phyloP scores from a whole-genome alignment of 2,113 vertebrate genomes.

The Porphyrio hochstetteri region DNA sequence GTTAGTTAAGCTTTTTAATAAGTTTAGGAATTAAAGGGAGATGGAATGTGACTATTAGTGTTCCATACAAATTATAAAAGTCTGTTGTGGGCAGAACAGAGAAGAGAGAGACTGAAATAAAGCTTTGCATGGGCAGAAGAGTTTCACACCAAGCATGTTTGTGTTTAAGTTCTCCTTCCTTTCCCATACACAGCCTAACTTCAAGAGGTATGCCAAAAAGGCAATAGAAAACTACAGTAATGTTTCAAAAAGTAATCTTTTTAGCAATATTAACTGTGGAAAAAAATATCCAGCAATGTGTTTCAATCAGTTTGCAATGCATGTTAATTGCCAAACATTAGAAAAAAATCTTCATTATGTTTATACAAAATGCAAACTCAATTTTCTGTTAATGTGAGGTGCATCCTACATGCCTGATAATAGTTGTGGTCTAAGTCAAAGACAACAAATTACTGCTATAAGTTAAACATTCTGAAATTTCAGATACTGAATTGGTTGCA shows the following conservation, averaged over 20 bases:
- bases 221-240: neutral
- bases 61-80: neutral
- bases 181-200: neutral
- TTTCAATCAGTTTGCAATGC: neutral
- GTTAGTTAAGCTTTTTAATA: neutral
- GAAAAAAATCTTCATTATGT: neutral
- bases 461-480: neutral
- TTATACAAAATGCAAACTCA: fast-evolving
- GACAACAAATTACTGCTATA: neutral
- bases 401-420: neutral
- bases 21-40: neutral
- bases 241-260: neutral
- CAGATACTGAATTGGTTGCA: neutral
- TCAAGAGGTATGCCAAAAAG: neutral
- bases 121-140: neutral
- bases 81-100: neutral
- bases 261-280: neutral
- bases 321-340: neutral
- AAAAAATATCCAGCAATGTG: neutral
- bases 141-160: neutral
- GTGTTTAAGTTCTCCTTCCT: neutral
- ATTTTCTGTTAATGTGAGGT: neutral
- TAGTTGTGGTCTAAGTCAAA: neutral
- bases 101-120: neutral
- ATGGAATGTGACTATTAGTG: neutral